phyloP scores from a whole-genome alignment of 2,797 vertebrate genomes.

The Parauchenoglanis punctatus region DNA sequence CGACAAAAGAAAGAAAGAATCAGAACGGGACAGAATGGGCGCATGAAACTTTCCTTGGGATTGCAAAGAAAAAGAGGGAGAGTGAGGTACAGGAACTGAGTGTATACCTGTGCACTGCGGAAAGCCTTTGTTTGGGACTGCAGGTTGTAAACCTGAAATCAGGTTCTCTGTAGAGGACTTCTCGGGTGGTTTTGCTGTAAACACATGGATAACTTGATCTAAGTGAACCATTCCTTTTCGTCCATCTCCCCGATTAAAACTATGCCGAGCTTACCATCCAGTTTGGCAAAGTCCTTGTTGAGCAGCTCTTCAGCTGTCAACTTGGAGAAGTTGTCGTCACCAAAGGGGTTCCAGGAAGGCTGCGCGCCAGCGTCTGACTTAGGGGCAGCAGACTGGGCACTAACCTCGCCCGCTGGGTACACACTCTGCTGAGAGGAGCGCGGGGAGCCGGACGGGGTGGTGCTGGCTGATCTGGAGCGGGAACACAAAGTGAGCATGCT shows the following conservation, averaged over 20 bases:
- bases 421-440: slow-evolving; percentile 96
- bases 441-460: slow-evolving; percentile 96
- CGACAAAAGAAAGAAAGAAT: neutral
- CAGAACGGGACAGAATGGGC: slow-evolving; percentile 58
- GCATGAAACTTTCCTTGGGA: neutral
- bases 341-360: slow-evolving; percentile 95
- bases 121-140: slow-evolving; percentile 75
- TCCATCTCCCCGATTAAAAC: neutral
- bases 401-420: slow-evolving; percentile 78
- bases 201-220: slow-evolving; percentile 28
- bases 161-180: slow-evolving; percentile 84
- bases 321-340: slow-evolving; percentile 97
- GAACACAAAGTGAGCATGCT: neutral
- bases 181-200: slow-evolving; percentile 80
- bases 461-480: slow-evolving; percentile 88
- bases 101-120: slow-evolving; percentile 78
- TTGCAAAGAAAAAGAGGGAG: neutral
- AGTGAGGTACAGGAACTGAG: slow-evolving; percentile 54
- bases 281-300: slow-evolving; percentile 97
- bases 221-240: neutral
- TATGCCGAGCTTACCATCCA: slow-evolving; percentile 79
- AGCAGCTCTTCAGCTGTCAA: slow-evolving; percentile 96
- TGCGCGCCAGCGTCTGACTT: slow-evolving; percentile 61
- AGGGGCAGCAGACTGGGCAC: slow-evolving; percentile 67
- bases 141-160: slow-evolving; percentile 79